Percentiles rank a stretch among this genome's conserved stretches.
Conservation (phyloP, 2,797 vertebrate species). For the Myotis findleyi region DNA sequence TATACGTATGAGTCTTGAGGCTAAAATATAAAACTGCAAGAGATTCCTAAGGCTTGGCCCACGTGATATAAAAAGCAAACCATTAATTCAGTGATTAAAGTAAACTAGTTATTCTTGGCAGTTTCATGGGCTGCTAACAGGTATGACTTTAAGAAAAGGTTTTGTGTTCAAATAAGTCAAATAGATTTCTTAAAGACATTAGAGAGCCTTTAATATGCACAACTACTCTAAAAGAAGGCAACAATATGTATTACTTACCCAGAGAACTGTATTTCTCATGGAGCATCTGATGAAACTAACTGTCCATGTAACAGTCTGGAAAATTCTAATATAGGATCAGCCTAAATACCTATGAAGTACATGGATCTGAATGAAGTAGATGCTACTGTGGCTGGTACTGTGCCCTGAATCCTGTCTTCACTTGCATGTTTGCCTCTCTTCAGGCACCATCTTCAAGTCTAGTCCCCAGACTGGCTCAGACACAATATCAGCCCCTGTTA, state of each 20-base stretch:
- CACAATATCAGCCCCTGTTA: background rate
- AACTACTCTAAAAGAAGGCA: background rate
- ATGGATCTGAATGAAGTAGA: background rate
- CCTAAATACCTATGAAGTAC: background rate
- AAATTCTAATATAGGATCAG: background rate
- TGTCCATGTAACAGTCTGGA: background rate
- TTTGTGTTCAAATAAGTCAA: slow-evolving; percentile 28
- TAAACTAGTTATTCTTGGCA: slow-evolving; percentile 46
- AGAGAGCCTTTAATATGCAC: background rate
- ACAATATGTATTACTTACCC: background rate
- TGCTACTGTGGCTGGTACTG: background rate
- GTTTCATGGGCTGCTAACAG: slow-evolving; percentile 11
- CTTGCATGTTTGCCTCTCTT: background rate
- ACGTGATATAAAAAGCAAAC: background rate
- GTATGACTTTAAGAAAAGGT: background rate
- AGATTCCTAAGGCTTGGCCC: background rate
- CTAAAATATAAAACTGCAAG: background rate
- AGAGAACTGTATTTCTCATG: background rate
- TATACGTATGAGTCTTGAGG: background rate
- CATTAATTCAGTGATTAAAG: slow-evolving; percentile 28
- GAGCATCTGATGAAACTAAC: background rate
- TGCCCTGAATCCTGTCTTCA: background rate
- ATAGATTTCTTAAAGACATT: background rate
- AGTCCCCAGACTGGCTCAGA: background rate
- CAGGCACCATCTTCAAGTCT: background rate